Conservation (phyloP, 1,140 invertebrate species). For the Rhagoletis pomonella region DNA sequence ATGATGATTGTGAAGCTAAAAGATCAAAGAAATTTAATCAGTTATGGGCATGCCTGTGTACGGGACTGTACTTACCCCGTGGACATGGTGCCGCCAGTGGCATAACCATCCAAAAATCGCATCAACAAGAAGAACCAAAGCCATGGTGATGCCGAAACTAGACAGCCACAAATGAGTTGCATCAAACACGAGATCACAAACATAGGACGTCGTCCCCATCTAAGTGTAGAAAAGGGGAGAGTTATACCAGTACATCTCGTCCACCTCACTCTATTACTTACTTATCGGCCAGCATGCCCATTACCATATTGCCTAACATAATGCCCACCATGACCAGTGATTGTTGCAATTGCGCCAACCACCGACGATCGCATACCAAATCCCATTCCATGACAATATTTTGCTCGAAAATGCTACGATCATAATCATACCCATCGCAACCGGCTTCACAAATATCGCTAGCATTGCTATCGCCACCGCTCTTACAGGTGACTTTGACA, state of each 20-base stretch:
- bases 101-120: conserved; percentile 82
- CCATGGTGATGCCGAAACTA: conserved; percentile 80
- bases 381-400: conserved; percentile 86
- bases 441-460: conserved; percentile 74
- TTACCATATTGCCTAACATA: conserved; percentile 82
- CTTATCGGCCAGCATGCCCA: conserved; percentile 85
- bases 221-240: conserved; percentile 65
- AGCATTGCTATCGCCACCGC: conserved; percentile 63
- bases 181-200: conserved; percentile 80
- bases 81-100: conserved; percentile 85
- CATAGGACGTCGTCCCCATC: conserved; percentile 81
- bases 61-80: conserved; percentile 74
- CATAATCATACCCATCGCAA: conserved; percentile 78
- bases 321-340: conserved; percentile 86
- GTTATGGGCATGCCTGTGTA: too few species aligned
- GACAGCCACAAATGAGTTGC: conserved; percentile 79
- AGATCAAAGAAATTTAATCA: not conserved
- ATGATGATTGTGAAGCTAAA: conserved; percentile 82
- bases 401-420: conserved; percentile 80
- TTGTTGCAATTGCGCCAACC: conserved; percentile 82
- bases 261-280: conserved; percentile 64
- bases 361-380: conserved; percentile 80
- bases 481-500: conserved; percentile 74
- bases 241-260: not conserved
- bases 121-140: conserved; percentile 82